Evolutionary conservation across 2,113 vertebrate genomes (phyloP).

Genomic region (Perca flavescens): DNA sequence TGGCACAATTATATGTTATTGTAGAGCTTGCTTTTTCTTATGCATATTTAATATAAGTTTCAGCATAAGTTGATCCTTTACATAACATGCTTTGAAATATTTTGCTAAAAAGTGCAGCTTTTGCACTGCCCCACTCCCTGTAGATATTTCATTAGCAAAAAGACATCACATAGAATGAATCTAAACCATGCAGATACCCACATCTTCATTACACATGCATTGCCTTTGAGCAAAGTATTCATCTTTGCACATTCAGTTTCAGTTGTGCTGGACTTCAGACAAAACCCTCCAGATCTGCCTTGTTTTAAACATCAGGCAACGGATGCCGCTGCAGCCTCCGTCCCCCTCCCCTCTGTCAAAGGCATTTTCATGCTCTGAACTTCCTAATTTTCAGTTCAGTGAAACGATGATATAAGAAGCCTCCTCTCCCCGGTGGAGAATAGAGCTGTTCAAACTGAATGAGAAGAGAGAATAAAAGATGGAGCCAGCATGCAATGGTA

Average conservation of each 20-base stretch:
- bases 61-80: slow-evolving; percentile 12
- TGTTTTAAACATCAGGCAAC: slow-evolving; percentile 59
- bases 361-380: slow-evolving; percentile 62
- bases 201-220: slow-evolving; percentile 34
- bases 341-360: slow-evolving; percentile 33
- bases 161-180: slow-evolving; percentile 56
- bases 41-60: neutral
- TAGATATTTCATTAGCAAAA: slow-evolving; percentile 45
- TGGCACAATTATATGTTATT: slow-evolving; percentile 13
- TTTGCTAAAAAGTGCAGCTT: slow-evolving; percentile 20
- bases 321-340: slow-evolving; percentile 9
- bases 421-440: slow-evolving; percentile 53
- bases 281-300: slow-evolving; percentile 55
- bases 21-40: neutral
- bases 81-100: slow-evolving; percentile 22
- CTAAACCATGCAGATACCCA: slow-evolving; percentile 24
- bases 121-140: slow-evolving; percentile 9
- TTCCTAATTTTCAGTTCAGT: slow-evolving; percentile 66
- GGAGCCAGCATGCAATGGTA: slow-evolving; percentile 5
- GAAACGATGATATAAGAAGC: slow-evolving; percentile 56
- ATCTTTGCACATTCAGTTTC: slow-evolving; percentile 28
- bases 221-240: slow-evolving; percentile 52
- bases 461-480: slow-evolving; percentile 62
- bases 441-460: slow-evolving; percentile 66
- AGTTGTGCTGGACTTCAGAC: slow-evolving; percentile 55